phyloP scores from a whole-genome alignment of 2,888 invertebrate genomes.

The Timandra comae region DNA sequence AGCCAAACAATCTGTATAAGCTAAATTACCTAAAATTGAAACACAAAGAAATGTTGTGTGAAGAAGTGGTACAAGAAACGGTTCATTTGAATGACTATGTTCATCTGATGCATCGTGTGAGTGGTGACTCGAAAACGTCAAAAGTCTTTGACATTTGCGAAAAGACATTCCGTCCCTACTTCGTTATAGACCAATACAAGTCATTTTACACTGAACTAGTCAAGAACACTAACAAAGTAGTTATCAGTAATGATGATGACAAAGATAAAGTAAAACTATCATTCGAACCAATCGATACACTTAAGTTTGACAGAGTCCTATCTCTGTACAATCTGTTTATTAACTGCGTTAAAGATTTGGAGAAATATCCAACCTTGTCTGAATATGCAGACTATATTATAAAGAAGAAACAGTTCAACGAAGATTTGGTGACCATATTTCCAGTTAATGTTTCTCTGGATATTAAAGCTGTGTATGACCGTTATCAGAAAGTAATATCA shows the following conservation, averaged over 20 bases:
- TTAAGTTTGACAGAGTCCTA: slow-evolving; percentile 18
- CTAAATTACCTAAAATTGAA: slow-evolving; percentile 32
- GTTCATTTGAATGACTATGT: slow-evolving; percentile 30
- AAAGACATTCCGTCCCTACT: slow-evolving; percentile 30
- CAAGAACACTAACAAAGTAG: slow-evolving; percentile 19
- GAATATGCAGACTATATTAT: slow-evolving; percentile 12
- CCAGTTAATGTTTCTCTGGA: slow-evolving; percentile 2
- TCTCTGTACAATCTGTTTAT: slow-evolving; percentile 13
- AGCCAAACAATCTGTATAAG: slow-evolving; percentile 25
- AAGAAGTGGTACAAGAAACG: slow-evolving; percentile 19
- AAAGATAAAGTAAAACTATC: slow-evolving; percentile 17
- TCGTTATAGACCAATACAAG: slow-evolving; percentile 23
- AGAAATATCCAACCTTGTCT: slow-evolving; percentile 12
- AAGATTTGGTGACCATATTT: slow-evolving; percentile 9
- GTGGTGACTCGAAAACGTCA: slow-evolving; percentile 3
- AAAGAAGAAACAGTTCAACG: slow-evolving; percentile 5
- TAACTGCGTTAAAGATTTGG: slow-evolving; percentile 6
- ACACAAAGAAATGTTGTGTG: slow-evolving; percentile 26
- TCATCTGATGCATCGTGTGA: slow-evolving; percentile 22
- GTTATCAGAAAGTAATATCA: slow-evolving; percentile 9
- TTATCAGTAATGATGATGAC: slow-evolving; percentile 19
- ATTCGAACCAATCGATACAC: slow-evolving; percentile 18
- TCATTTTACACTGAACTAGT: slow-evolving; percentile 29
- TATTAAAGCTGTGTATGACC: slow-evolving; percentile 2
- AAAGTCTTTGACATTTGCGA: slow-evolving; percentile 19